Conservation (phyloP, 1,140 invertebrate genomes). For the Zaprionus capensis region DNA sequence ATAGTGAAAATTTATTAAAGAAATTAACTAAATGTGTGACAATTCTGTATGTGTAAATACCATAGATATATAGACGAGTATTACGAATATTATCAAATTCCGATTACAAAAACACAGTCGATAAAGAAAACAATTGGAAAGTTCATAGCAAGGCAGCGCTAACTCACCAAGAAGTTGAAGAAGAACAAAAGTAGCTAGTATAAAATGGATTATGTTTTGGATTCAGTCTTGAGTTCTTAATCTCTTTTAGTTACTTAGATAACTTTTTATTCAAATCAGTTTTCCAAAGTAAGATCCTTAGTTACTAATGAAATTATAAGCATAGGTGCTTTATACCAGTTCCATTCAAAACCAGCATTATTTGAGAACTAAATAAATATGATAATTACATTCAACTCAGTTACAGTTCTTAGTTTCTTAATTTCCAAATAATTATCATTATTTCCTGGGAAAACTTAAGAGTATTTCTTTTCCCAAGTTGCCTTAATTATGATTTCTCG, state of each 20-base stretch:
- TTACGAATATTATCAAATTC: slow-evolving; percentile 1
- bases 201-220: neutral
- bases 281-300: too few species aligned
- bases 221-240: neutral
- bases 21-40: slow-evolving; percentile 25
- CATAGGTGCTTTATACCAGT: neutral
- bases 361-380: neutral
- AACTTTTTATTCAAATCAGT: neutral
- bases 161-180: neutral
- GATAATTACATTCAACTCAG: too few species aligned
- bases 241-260: neutral
- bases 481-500: neutral
- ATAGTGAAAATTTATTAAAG: slow-evolving; percentile 20
- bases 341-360: neutral
- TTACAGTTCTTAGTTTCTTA: neutral
- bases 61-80: slow-evolving; percentile 7
- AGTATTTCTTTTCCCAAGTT: neutral
- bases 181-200: neutral
- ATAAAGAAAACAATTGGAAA: too few species aligned
- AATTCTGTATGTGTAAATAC: slow-evolving; percentile 18
- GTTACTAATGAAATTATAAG: too few species aligned
- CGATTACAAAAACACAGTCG: neutral
- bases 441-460: neutral
- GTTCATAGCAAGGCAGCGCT: too few species aligned
- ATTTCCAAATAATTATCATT: neutral